Percentiles rank a stretch among this genome's conserved stretches.
phyloP scores from a whole-genome alignment of 2,888 invertebrate genomes.

The Phaedon cochleariae region DNA sequence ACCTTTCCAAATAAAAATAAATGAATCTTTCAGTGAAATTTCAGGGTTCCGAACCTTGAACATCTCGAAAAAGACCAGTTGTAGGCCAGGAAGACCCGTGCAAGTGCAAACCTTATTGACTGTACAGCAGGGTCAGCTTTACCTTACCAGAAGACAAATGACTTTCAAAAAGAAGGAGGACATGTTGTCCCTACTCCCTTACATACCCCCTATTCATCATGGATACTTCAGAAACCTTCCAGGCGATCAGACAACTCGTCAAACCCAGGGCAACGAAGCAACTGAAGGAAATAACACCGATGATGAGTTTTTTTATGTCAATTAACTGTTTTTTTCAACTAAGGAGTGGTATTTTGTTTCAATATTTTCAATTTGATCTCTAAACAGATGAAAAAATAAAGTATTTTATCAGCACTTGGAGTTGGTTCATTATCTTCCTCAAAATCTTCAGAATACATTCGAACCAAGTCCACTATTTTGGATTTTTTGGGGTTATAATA shows the following conservation, averaged over 20 bases:
- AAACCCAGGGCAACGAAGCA: conserved; percentile 3
- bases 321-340: conserved; percentile 7
- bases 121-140: no score
- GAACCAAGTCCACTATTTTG: conserved; percentile 17
- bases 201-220: not conserved
- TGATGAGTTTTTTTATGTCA: conserved; percentile 8
- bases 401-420: conserved; percentile 4
- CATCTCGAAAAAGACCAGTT: no score
- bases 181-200: no score
- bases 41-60: no score
- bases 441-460: conserved; percentile 9
- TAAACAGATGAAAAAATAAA: conserved; percentile 17
- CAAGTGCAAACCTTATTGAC: no score
- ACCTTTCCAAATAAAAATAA: no score
- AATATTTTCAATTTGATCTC: conserved; percentile 13
- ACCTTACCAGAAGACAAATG: no score
- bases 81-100: no score
- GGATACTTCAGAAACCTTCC: not conserved
- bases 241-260: conserved; percentile 7
- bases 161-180: no score
- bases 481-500: conserved; percentile 5
- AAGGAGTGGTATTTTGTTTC: conserved; percentile 10
- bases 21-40: no score
- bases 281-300: conserved; percentile 13
- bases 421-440: conserved; percentile 14